Percentiles rank a stretch among this genome's conserved stretches.
phyloP scores from a whole-genome alignment of 30 jellyfish, hydroid and myxozoan genomes.

The Hydractinia echinata region DNA sequence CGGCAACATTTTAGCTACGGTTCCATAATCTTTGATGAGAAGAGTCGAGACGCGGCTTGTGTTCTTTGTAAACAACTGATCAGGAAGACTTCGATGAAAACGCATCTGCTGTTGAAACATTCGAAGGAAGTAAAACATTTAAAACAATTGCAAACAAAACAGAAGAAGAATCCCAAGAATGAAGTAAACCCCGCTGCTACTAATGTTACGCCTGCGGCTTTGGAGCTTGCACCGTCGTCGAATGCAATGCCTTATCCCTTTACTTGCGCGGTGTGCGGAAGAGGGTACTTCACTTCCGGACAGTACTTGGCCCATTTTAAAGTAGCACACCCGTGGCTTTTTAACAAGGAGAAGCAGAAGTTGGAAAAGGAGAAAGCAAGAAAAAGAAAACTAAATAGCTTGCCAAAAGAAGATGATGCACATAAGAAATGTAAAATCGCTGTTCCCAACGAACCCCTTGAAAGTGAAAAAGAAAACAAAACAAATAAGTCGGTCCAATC shows the following conservation, averaged over 20 bases:
- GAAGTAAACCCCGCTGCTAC: background rate
- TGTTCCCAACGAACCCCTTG: too few species aligned
- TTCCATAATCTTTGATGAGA: background rate
- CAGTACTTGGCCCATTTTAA: slow-evolving; percentile 2
- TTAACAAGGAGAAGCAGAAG: slow-evolving; percentile 18
- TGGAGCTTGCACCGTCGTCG: background rate
- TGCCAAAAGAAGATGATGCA: too few species aligned
- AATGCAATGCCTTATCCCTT: slow-evolving; percentile 32
- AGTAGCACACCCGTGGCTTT: slow-evolving; percentile 33
- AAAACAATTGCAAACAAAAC: background rate
- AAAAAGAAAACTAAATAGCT: background rate
- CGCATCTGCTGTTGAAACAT: slow-evolving; percentile 23
- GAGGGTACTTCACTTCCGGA: slow-evolving; percentile 17
- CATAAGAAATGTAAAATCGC: too few species aligned
- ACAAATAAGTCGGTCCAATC: background rate
- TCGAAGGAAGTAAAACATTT: slow-evolving; percentile 12
- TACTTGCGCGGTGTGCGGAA: slow-evolving; percentile 32
- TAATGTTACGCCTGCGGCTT: background rate
- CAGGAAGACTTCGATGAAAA: slow-evolving; percentile 19
- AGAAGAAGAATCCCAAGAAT: background rate
- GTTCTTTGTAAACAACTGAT: slow-evolving; percentile 12
- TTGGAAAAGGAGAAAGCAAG: background rate
- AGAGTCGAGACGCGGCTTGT: slow-evolving; percentile 37
- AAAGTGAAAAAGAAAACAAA: background rate
- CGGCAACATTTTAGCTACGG: slow-evolving; percentile 7